phyloP scores from a whole-genome alignment of 2,113 vertebrate genomes.

The Hippocampus guttulatus region DNA sequence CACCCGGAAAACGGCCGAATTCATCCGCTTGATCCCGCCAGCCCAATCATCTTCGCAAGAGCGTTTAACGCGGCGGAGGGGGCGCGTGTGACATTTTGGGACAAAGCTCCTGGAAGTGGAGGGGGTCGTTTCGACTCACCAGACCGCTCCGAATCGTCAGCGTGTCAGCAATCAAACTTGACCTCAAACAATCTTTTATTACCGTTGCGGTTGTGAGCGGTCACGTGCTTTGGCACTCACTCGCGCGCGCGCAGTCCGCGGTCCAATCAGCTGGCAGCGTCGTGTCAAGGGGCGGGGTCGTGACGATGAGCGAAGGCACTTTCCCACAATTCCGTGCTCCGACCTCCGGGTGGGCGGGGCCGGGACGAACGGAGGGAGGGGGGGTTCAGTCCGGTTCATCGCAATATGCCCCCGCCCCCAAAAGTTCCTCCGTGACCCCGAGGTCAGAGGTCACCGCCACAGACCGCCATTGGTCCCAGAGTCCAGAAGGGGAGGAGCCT shows the following conservation, averaged over 20 bases:
- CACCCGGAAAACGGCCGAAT: no score
- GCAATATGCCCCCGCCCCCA: constrained; percentile 31
- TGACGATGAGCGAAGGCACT: constrained; percentile 58
- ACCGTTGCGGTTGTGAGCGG: constrained; percentile 51
- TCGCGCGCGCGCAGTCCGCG: constrained; percentile 16
- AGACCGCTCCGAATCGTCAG: neutral
- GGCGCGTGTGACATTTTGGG: no score
- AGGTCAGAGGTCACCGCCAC: constrained; percentile 71
- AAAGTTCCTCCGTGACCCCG: constrained; percentile 37
- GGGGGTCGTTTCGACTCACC: no score
- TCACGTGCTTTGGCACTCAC: constrained; percentile 56
- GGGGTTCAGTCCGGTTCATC: constrained; percentile 27
- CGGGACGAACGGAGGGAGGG: neutral
- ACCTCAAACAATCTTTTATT: constrained; percentile 60
- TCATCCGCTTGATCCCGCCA: no score
- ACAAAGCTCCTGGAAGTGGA: no score
- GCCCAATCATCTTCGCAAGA: no score
- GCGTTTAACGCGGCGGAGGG: no score
- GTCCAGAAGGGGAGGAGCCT: constrained; percentile 39
- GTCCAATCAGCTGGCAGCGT: constrained; percentile 30
- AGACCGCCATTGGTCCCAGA: constrained; percentile 79
- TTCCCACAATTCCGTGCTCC: constrained; percentile 51
- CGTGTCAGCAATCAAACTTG: constrained; percentile 9
- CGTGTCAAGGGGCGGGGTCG: constrained; percentile 20
- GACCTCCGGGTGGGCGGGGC: constrained; percentile 4